A percentile compares a stretch with the other conserved stretches of the same genome.
Conservation (phyloP, 1,140 invertebrate species). For the Gryllus bimaculatus region DNA sequence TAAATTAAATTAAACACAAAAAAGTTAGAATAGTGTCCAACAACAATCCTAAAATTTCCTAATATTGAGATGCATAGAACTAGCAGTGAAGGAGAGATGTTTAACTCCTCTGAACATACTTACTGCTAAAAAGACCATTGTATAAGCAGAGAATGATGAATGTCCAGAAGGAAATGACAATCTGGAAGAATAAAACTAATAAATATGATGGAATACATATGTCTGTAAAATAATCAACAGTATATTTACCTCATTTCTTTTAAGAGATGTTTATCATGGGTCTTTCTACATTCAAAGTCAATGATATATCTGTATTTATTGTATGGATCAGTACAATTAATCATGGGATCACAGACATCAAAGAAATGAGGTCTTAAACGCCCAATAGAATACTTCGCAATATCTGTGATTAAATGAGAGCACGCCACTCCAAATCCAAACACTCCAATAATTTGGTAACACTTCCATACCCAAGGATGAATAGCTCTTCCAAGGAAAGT, state of each 20-base stretch:
- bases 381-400: conserved; percentile 87
- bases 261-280: conserved; percentile 43
- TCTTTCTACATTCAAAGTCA: conserved; percentile 48
- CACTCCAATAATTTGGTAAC: conserved; percentile 62
- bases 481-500: conserved; percentile 46
- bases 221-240: neutral
- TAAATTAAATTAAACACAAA: no score
- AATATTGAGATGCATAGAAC: no score
- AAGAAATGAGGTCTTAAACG: conserved; percentile 88
- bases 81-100: no score
- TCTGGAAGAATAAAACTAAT: conserved; percentile 35
- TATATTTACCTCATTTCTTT: conserved; percentile 53
- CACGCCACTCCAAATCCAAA: conserved; percentile 79
- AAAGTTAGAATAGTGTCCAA: no score
- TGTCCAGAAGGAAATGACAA: conserved; percentile 76
- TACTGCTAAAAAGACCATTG: conserved; percentile 70
- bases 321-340: conserved; percentile 43
- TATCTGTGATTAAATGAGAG: conserved; percentile 74
- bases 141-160: conserved; percentile 69
- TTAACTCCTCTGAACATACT: conserved; percentile 35
- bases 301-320: conserved; percentile 54
- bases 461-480: conserved; percentile 57
- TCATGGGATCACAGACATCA: conserved; percentile 53
- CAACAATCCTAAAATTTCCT: no score
- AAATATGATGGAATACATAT: neutral